Percentiles rank a stretch among this genome's conserved stretches.
These are phyloP conservation scores for Orthonyx spaldingii DNA, from an alignment of 2,113 vertebrate genomes.

Conservation along the genomic window DNA sequence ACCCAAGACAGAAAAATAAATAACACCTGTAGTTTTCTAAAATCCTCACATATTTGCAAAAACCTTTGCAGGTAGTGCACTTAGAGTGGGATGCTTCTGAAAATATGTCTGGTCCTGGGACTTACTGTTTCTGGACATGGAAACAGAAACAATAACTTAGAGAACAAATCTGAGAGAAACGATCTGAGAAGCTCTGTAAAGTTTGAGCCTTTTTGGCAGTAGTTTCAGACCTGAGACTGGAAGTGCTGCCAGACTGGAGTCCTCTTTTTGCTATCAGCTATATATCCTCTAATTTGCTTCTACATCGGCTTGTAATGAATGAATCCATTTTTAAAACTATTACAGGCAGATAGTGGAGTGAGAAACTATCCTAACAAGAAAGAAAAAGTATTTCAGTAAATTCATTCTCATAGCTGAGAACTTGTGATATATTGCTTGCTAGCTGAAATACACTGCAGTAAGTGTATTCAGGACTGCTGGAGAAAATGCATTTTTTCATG, in stretches of 20 bases:
- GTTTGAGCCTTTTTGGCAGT: not conserved
- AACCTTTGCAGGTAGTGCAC: not conserved
- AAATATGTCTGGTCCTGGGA: not conserved
- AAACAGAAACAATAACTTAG: not conserved
- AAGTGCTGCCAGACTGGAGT: not conserved
- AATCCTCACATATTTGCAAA: not conserved
- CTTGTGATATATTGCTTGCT: not conserved
- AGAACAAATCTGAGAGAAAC: not conserved
- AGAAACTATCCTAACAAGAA: not conserved
- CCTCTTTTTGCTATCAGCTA: not conserved
- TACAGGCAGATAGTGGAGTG: not conserved
- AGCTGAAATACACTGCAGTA: not conserved
- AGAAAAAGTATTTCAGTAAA: not conserved
- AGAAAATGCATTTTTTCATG: rapidly evolving
- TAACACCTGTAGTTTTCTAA: not conserved
- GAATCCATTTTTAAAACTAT: not conserved
- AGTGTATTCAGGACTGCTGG: not conserved
- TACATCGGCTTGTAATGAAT: not conserved
- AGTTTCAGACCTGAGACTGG: not conserved
- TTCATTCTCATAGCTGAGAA: not conserved
- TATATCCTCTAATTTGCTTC: not conserved
- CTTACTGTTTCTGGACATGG: not conserved
- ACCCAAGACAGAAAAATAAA: not conserved
- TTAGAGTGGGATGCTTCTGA: not conserved
- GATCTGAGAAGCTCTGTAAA: not conserved